Evolutionary conservation across 2,888 invertebrate genomes (phyloP), one percentile per base, ranked within the genome.

Genomic region (Drosophila subsilvestris): DNA sequence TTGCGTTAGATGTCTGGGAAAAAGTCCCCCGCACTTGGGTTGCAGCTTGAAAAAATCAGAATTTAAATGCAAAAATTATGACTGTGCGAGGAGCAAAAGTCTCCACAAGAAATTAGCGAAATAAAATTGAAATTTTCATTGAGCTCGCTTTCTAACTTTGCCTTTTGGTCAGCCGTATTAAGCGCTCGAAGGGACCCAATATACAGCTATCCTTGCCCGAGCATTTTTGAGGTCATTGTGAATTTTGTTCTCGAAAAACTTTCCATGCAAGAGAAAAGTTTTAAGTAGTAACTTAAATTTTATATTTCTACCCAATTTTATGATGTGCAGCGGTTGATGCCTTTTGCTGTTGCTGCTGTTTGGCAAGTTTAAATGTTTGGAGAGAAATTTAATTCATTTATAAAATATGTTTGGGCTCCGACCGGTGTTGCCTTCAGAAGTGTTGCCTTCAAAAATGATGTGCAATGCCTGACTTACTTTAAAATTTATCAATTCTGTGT

Each of bases 331-430:
- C 29, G 22, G 20, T 17, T 12, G 42, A 8, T 7, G 44, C 62
- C 62, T 45, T 27, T 62, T 45, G 18, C 50, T 25, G 63, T 45
- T 5, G 12, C 14, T 37, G 14, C 63, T n/a, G 32, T 48, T 49
- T 66, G 66, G 61, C 43, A 62, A 45, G 59, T 55, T 73, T 60
- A 51, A 73, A 73, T 65, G 73, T 60, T 68, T 69, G 57, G 51
- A 47, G n/a, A 65, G 59, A 49, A 62, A 61, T 82, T 79, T 63
- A 75, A 79, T 72, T 79, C 67, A 77, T 63, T 68, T 69, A 51
- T 49, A 51, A 67, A 61, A 60, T 22, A 22, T 22, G 22, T 0
- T 22, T 4, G 22, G 22, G 22, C 3, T 22, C 22, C 4, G 22
- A 22, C 22, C 4, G 22, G 22, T 22, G 22, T 22, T 22, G 3